Evolutionary conservation across 2,797 vertebrate genomes (phyloP), one percentile per base, ranked within the genome.

Genomic region (Menidia menidia): DNA sequence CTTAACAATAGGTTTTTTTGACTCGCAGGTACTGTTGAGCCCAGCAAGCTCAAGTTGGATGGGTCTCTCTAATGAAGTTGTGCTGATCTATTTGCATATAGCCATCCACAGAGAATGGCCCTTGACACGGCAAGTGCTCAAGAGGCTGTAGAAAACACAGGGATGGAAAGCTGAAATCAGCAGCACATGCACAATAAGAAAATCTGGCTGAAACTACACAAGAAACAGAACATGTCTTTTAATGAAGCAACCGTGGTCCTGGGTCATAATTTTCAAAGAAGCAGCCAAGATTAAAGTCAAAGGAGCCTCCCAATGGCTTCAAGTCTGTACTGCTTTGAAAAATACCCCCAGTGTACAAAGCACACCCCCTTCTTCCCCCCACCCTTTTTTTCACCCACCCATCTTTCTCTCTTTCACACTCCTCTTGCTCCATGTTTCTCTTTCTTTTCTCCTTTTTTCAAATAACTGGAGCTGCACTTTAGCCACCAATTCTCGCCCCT

Each of bases 221-320:
- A 94, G 92, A 95, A 94, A 88, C 89, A 87, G 89, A 94, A 92
- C 93, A 94, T 93, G 92, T 94, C 93, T 95, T 94, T 95, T 95
- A 95, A 95, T 95, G 94, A 95, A 95, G 93, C 93, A 90, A 90
- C 93, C 92, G 85, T 94, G 92, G 94, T 94, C 92, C 93, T 94
- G 90, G 91, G 93, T 93, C 93, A 90, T 95, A 93, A 95, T 94
- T 95, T 95, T 95, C 94, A 95, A 95, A 95, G 94, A 92, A 92
- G 77, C 78, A 88, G 85, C 78, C 88, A 93, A 95, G 94, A 95
- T 95, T 95, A 95, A 95, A 95, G 94, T 95, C 94, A 95, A 94
- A 95, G 93, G 92, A 94, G 93, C 83, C 93, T 94, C 94, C 94
- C 94, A 95, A 95, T 95, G 94, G 94, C 93, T 94, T 93, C 92